Percentiles rank a stretch among this genome's conserved stretches.
Evolutionary conservation across 2,797 vertebrate genomes (phyloP).

Genomic region (Florisuga fusca): DNA sequence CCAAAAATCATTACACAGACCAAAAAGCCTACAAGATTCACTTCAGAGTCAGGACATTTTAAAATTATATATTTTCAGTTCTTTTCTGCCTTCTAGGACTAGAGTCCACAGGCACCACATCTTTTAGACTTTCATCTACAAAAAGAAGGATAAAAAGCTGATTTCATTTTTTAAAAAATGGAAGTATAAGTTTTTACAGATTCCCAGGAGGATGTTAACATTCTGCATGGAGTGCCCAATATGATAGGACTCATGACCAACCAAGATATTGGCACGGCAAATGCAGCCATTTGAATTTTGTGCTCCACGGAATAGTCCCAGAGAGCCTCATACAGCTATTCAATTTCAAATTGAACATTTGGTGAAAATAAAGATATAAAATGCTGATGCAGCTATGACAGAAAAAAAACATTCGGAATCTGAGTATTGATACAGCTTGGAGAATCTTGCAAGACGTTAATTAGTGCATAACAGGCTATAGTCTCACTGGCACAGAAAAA

Average conservation of each 20-base stretch:
- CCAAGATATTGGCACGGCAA: background rate
- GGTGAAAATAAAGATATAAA: background rate
- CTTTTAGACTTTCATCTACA: background rate
- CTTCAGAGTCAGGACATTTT: background rate
- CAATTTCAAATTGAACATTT: background rate
- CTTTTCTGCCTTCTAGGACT: background rate
- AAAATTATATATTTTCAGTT: background rate
- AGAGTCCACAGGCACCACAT: background rate
- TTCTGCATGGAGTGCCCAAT: background rate
- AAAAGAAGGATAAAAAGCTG: background rate
- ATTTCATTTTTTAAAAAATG: background rate
- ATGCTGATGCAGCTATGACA: background rate
- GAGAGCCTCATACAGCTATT: background rate
- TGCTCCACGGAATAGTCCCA: background rate
- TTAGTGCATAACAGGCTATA: background rate
- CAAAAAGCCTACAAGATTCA: background rate
- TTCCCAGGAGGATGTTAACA: fast-evolving
- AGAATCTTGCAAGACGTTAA: constrained; percentile 16
- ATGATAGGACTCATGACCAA: background rate
- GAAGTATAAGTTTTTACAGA: background rate
- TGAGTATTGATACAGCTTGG: background rate
- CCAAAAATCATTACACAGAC: background rate
- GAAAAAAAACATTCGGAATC: background rate
- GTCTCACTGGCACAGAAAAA: constrained; percentile 20
- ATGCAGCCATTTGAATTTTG: background rate